Percentiles rank a stretch among this genome's conserved stretches.
Evolutionary conservation across 2,113 vertebrate genomes (phyloP).

Genomic region (Microtus richardsoni): DNA sequence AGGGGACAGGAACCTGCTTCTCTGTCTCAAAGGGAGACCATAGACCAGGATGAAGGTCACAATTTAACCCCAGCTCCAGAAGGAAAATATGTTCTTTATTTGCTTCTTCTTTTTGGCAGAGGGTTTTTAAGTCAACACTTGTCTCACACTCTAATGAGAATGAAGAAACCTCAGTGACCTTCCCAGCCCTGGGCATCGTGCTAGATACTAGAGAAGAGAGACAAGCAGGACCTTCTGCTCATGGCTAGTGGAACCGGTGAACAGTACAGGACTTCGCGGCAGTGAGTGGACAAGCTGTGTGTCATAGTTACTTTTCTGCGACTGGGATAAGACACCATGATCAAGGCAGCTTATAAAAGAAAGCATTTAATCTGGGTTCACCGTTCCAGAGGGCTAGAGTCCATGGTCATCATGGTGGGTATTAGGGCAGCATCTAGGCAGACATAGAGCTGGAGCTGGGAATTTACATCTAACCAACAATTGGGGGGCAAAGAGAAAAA

Average conservation of each 20-base stretch:
- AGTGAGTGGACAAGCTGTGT: background rate
- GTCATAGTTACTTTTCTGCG: background rate
- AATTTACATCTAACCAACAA: background rate
- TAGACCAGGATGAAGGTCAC: conserved; percentile 72
- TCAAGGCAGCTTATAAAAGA: background rate
- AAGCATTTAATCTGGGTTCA: background rate
- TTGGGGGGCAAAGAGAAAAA: background rate
- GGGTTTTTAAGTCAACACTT: background rate
- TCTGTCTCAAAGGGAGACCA: conserved; percentile 56
- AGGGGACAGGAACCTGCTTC: background rate
- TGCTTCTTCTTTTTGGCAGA: background rate
- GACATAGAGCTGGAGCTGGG: background rate
- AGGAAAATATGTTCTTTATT: background rate
- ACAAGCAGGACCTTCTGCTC: background rate
- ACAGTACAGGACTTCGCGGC: background rate
- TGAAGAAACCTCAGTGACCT: background rate
- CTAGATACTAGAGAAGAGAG: background rate
- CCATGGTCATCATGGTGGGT: background rate
- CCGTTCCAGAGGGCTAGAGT: too few species aligned
- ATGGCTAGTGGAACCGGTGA: background rate
- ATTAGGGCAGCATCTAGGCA: background rate
- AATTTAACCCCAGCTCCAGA: conserved; percentile 54
- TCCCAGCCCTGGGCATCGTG: too few species aligned
- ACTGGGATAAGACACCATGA: background rate
- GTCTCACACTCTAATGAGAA: background rate